A percentile compares a stretch with the other conserved stretches of the same genome.
phyloP scores from a whole-genome alignment of 2,888 invertebrate genomes.

The Drosophila lacicola region DNA sequence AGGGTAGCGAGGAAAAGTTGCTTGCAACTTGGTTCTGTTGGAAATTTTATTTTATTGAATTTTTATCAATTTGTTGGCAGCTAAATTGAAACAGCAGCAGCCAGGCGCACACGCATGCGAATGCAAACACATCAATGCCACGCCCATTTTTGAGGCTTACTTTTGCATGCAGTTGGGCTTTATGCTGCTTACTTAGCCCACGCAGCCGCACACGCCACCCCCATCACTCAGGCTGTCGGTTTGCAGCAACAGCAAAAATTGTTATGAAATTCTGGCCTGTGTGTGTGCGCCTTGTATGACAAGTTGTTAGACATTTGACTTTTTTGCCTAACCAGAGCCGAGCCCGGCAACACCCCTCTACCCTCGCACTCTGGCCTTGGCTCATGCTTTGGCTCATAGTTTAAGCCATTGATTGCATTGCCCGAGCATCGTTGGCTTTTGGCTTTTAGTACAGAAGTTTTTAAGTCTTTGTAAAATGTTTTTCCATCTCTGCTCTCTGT shows the following conservation, averaged over 20 bases:
- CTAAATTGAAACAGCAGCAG: slow-evolving; percentile 62
- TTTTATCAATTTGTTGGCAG: slow-evolving; percentile 72
- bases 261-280: slow-evolving; percentile 65
- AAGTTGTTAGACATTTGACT: slow-evolving; percentile 74
- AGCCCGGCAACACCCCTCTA: not conserved
- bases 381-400: slow-evolving; percentile 35
- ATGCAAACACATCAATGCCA: slow-evolving; percentile 1
- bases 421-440: slow-evolving; percentile 60
- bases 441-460: slow-evolving; percentile 54
- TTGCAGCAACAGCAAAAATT: slow-evolving; percentile 53
- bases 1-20: not conserved
- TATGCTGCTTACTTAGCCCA: slow-evolving; percentile 41
- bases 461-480: slow-evolving; percentile 72
- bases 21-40: slow-evolving; percentile 13
- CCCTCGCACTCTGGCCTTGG: slow-evolving; percentile 3
- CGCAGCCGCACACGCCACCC: not conserved
- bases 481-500: slow-evolving; percentile 28
- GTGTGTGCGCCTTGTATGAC: slow-evolving; percentile 66
- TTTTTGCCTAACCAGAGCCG: slow-evolving; percentile 41
- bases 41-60: slow-evolving; percentile 69
- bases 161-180: slow-evolving; percentile 28
- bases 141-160: slow-evolving; percentile 3
- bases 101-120: slow-evolving; percentile 9
- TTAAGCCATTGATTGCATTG: slow-evolving; percentile 79
- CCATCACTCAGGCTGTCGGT: slow-evolving; percentile 3